Base-by-base conservation (phyloP, 2,888 invertebrate genomes). In the Spodoptera exigua region DNA sequence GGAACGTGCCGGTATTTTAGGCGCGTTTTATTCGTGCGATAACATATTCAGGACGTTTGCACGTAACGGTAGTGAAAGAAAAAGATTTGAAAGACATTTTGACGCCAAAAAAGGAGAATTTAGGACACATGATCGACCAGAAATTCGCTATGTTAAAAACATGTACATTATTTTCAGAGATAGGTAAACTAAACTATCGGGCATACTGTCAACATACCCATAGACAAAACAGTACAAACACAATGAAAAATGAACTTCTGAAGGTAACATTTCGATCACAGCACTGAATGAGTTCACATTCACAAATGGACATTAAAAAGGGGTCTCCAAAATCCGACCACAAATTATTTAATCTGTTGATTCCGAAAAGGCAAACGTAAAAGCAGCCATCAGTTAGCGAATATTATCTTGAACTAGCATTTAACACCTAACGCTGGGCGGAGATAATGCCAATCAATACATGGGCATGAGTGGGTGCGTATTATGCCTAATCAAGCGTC, bases 381-480 rank as follows among this genome's bases (percentile, higher is more conserved):
- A 88, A 79, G 84, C 91, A 85, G 85, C 91, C 89, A 89, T 85
- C 87, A 78, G 82, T 87, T 81, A 80, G 83, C 88, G 83, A 82
- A 89, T 89, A 87, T 90, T 91, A 92, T 90, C 89, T 87, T 82
- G 80, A 79, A 92, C 92, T 93, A 91, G 87, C 86, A 76, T 84
- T 77, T 82, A 79, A 74, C 77, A 81, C 61, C 74, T 61, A 61
- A 54, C 52, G 69, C 61, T 66, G 76, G 76, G 67, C 71, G 80
- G 81, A 89, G 90, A 92, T 91, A 91, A 88, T 80, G 79, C 76
- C 80, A 90, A 92, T 92, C 91, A 84, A 92, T 92, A 91, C 80
- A 77, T 79, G 80, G 75, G 76, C 78, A 75, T 70, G 77, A 79
- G 83, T 82, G 84, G 78, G 78, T 86, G 84, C 82, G 86, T 88